Evolutionary conservation across 2,797 vertebrate genomes (phyloP), one percentile per base, ranked within the genome.

Genomic region (Coluber constrictor): DNA sequence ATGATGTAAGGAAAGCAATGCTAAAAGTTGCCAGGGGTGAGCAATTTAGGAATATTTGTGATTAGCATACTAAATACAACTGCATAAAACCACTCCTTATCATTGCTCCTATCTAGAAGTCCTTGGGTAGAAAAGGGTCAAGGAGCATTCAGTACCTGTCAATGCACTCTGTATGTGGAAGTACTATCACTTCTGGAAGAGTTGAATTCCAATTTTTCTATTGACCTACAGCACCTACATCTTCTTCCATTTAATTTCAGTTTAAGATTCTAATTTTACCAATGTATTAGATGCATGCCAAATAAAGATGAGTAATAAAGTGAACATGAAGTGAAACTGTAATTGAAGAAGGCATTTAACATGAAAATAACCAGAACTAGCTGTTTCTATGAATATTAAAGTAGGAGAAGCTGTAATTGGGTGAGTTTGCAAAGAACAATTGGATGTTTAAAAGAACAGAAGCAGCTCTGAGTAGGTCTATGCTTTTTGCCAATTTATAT

Each of bases 321-420:
- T 43, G 5, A 61, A 29, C 54, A 90, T 20, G 37, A 90, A 61
- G 3, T 32, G 37, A 63, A 92, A 90, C 20, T 32, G 7, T 90
- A 43, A 90, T 23, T 57, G 74, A 90, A 92, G 23, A 37, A 55
- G 47, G 16, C 32, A 66, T 63, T 63, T 63, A 60, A 29, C 60
- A 56, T 56, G 79, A 87, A 43, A 43, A 43, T 61, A 93, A 90
- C 59, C 88, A 90, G 88, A 93, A 37, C 89, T 90, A 89, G 51
- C 51, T 90, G 60, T 70, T 55, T 90, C 86, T 90, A 90, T 86
- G 89, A 92, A 37, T 27, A 56, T 74, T 54, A 56, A 90, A 92
- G 88, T 66, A 89, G 51, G 79, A 51, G 43, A 87, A 47, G 3
- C 25, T 63, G 12, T 11, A 43, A 20, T 20, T 92, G 5, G 92